Conservation (phyloP, 2,113 vertebrate species). For the Ammodytes marinus region DNA sequence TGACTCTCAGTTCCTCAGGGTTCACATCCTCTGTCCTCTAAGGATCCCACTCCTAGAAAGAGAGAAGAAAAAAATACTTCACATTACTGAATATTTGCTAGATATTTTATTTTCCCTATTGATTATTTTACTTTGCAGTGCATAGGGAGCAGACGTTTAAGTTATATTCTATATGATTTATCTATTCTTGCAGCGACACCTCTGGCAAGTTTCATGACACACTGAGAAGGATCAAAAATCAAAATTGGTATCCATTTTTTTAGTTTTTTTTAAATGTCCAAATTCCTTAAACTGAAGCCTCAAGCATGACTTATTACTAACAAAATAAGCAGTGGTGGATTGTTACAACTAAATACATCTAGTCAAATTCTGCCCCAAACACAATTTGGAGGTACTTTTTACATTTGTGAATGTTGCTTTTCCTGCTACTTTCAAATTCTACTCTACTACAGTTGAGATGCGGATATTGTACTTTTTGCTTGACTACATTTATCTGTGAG, state of each 20-base stretch:
- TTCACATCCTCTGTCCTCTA: constrained; percentile 69
- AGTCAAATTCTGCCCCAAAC: not conserved
- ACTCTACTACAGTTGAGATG: not conserved
- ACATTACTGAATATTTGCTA: constrained; percentile 1
- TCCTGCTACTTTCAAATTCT: not conserved
- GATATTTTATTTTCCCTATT: not conserved
- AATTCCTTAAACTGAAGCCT: not conserved
- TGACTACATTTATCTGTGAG: not conserved
- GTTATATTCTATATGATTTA: not conserved
- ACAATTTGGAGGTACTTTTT: not conserved
- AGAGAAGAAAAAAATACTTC: not conserved
- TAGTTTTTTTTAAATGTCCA: not conserved
- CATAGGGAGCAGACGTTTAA: not conserved
- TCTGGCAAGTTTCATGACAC: not conserved
- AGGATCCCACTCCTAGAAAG: constrained; percentile 46
- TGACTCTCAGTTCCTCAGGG: constrained; percentile 72
- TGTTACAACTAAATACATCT: not conserved
- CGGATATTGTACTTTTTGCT: no score
- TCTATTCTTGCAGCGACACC: not conserved
- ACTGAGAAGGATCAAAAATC: not conserved
- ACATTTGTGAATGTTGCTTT: not conserved
- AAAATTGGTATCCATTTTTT: not conserved
- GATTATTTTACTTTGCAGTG: not conserved
- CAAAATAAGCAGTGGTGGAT: not conserved
- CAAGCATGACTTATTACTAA: no score